Conservation (phyloP, 2,797 vertebrate genomes). For the Aldrovandia affinis region DNA sequence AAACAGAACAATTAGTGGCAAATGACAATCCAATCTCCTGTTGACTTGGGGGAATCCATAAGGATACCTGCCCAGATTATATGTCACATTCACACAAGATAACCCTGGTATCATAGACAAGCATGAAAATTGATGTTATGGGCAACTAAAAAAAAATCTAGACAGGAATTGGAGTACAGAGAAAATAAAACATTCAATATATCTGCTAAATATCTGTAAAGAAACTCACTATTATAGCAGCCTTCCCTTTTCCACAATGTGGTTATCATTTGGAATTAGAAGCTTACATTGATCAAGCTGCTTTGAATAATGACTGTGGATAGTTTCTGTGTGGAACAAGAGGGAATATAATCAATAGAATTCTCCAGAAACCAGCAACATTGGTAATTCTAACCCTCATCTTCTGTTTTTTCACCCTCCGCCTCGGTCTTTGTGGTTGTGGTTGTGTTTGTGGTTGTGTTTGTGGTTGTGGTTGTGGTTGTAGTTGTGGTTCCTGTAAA, state of each 20-base stretch:
- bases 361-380: not conserved
- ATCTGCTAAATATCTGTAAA: not conserved
- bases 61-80: no score
- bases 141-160: not conserved
- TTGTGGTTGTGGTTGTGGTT: no score
- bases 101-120: not conserved
- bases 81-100: not conserved
- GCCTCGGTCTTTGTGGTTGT: constrained; percentile 56
- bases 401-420: constrained; percentile 60
- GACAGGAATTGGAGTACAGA: not conserved
- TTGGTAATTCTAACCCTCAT: constrained; percentile 74
- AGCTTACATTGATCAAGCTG: no score
- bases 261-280: not conserved
- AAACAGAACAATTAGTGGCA: constrained; percentile 12
- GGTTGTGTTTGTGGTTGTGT: no score
- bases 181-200: not conserved
- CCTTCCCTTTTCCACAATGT: no score
- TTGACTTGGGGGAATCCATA: not conserved
- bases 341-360: not conserved
- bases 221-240: not conserved
- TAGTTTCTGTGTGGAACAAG: not conserved
- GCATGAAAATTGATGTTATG: not conserved
- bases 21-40: not conserved
- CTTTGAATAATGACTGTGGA: not conserved
- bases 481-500: no score